Evolutionary conservation across 2,888 invertebrate genomes (phyloP), one percentile per base, ranked within the genome.

Genomic region (Aethes cnicana): DNA sequence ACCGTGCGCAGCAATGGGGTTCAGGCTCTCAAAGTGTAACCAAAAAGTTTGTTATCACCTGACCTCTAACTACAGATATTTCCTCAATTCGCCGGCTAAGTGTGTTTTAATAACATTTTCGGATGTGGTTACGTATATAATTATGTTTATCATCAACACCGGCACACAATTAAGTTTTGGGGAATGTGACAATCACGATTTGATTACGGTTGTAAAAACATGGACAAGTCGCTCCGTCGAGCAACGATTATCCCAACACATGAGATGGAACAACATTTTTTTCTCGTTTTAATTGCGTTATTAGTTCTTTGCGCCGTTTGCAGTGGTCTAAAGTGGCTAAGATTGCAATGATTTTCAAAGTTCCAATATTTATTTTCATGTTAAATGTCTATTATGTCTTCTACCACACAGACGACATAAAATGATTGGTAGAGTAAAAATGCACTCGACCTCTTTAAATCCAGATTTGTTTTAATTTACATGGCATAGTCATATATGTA

Each of bases 81-180:
- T 56, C 58, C 52, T 49, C 58, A 55, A 53, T 53, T 55, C 50
- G 53, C 53, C 47, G 52, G 48, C 47, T 59, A 88, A 89, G 84
- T 79, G 81, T 65, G 81, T 86, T 89, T 88, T 89, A 89, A 89
- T 89, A 89, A 84, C 86, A 76, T 81, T 84, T 79, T 80, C 65
- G 75, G 73, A 68, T 75, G 74, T 74, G 73, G 69, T 72, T 71
- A 70, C 50, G 36, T 73, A 72, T 71, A 79, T 86, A 88, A 88
- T 89, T 88, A 87, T 77, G 77, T 82, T 81, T 83, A 77, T 78
- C 84, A 84, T 86, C 85, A 84, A 84, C 88, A 84, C 87, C 81
- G 78, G 70, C 66, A 70, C 81, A 84, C 81, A 86, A 87, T 88
- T 85, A 87, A 86, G 75, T 80, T 57, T 88, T 84, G 80, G 73